These are phyloP conservation scores for human DNA, from an alignment of 2,113 vertebrate species.

Conservation along the genomic window DNA sequence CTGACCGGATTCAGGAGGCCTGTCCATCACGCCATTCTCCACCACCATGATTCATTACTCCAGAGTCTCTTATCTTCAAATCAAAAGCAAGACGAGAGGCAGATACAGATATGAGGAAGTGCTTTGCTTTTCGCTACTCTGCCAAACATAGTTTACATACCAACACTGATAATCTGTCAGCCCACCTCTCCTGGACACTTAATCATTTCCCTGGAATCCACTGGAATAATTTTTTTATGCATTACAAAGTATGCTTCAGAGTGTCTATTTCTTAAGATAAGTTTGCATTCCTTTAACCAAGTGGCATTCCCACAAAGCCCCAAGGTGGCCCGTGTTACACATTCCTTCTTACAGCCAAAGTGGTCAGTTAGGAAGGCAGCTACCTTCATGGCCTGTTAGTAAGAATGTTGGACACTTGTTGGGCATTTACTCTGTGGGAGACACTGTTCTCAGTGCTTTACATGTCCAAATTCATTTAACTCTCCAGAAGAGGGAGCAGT, in stretches of 20 bases:
- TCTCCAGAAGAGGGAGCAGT: background rate
- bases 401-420: background rate
- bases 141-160: constrained; percentile 70
- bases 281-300: background rate
- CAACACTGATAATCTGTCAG: constrained; percentile 61
- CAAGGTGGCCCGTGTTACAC: background rate
- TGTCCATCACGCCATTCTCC: background rate
- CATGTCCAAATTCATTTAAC: background rate
- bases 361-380: background rate
- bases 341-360: background rate
- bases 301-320: background rate
- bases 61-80: constrained; percentile 47
- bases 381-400: background rate
- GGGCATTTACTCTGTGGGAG: background rate
- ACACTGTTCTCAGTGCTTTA: background rate
- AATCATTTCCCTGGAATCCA: constrained; percentile 72
- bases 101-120: constrained; percentile 66
- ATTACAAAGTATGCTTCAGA: background rate
- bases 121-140: constrained; percentile 56
- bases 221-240: constrained; percentile 13
- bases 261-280: constrained; percentile 6
- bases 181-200: constrained; percentile 56
- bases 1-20: background rate
- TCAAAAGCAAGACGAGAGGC: constrained; percentile 64
- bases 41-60: background rate